These are phyloP conservation scores for Brachynemurus nebulosus DNA, from an alignment of 2,888 invertebrate genomes.

Conservation along the genomic window DNA sequence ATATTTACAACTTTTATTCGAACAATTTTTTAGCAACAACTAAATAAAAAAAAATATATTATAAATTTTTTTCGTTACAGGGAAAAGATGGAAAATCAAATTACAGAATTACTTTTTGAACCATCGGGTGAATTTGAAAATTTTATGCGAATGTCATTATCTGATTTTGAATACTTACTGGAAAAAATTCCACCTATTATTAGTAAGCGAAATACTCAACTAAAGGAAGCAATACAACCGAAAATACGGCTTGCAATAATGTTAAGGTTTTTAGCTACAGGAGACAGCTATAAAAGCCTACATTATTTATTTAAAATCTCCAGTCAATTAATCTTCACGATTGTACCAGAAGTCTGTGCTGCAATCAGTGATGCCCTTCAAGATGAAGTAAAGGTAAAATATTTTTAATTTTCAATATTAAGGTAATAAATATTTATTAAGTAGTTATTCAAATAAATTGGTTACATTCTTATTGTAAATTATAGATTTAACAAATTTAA, in stretches of 20 bases:
- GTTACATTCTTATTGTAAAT: neutral
- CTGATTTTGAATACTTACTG: conserved; percentile 12
- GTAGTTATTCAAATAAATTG: neutral
- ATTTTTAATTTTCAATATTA: neutral
- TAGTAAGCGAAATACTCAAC: conserved; percentile 22
- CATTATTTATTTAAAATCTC: conserved; percentile 22
- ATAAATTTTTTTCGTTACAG: neutral
- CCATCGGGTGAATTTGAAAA: conserved; percentile 13
- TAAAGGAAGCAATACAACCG: conserved; percentile 18
- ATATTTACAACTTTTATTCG: too few relatives aligned
- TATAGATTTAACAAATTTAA: neutral
- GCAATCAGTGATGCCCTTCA: conserved; percentile 16
- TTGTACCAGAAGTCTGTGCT: conserved; percentile 21
- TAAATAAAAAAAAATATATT: neutral
- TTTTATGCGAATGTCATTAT: conserved; percentile 11
- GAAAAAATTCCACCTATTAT: conserved; percentile 17
- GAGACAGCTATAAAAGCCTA: conserved; percentile 13
- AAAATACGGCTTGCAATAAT: conserved; percentile 23
- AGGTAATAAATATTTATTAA: neutral
- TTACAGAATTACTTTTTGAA: conserved; percentile 9
- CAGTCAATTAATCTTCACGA: conserved; percentile 19
- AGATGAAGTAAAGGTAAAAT: conserved; percentile 2
- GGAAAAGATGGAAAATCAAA: neutral
- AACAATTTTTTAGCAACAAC: too few relatives aligned
- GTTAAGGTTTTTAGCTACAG: conserved; percentile 21